Percentiles rank a stretch among this genome's conserved stretches.
Conservation (phyloP, 1,140 invertebrate species). For the Drosophila serrata region DNA sequence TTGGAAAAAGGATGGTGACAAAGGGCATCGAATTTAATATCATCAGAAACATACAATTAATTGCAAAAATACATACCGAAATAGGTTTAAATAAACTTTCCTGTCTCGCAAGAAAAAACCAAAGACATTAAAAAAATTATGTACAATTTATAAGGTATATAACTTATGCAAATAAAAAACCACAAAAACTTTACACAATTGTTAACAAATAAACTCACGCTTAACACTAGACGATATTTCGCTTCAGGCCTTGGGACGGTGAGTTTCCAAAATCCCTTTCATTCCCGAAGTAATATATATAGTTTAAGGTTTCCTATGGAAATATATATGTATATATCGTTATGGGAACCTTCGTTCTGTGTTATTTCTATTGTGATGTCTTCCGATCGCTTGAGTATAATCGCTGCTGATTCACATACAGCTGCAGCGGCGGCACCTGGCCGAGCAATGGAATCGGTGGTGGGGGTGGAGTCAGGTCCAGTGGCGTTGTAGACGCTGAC, state of each 20-base stretch:
- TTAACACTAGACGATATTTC: conserved; percentile 22
- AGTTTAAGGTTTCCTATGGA: conserved; percentile 37
- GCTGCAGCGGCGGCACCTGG: conserved; percentile 41
- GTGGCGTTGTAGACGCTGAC: conserved; percentile 58
- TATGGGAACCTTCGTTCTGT: conserved; percentile 49
- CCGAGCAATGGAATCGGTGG: conserved; percentile 19
- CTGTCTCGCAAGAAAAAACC: not conserved
- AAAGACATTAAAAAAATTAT: conserved; percentile 19
- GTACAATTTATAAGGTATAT: conserved; percentile 30
- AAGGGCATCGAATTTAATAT: conserved; percentile 15
- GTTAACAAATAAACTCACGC: conserved; percentile 39
- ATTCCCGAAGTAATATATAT: not conserved
- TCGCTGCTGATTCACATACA: conserved; percentile 60
- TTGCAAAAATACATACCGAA: not conserved
- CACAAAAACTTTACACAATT: conserved; percentile 22
- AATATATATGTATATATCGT: conserved; percentile 35
- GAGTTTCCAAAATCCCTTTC: not conserved
- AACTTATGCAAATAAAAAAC: conserved; percentile 33
- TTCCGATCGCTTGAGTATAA: conserved; percentile 39
- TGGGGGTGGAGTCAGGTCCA: conserved; percentile 62
- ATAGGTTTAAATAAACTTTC: conserved; percentile 5
- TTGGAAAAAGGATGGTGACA: conserved; percentile 5
- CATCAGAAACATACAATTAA: conserved; percentile 17
- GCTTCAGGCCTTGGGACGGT: not conserved
- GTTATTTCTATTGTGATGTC: conserved; percentile 36